These are phyloP conservation scores for Aporophyla lueneburgensis DNA, from an alignment of 2,888 invertebrate genomes.

Conservation along the genomic window DNA sequence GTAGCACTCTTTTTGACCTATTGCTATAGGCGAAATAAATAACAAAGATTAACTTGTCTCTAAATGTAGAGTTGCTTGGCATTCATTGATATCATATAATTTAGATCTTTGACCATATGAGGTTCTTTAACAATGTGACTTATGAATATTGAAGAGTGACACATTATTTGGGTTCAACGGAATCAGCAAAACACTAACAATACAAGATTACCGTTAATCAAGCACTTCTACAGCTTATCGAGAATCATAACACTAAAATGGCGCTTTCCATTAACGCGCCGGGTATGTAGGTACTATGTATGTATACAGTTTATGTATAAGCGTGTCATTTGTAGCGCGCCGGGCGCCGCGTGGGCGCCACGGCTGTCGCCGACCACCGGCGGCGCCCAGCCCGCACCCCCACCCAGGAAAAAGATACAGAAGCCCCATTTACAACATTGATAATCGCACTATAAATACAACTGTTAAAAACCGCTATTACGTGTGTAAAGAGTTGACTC, in stretches of 20 bases:
- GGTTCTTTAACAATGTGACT: neutral
- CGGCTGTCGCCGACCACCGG: conserved; percentile 65
- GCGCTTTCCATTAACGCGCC: conserved; percentile 48
- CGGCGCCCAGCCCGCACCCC: conserved; percentile 63
- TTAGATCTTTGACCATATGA: neutral
- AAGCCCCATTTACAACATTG: conserved; percentile 42
- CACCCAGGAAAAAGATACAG: conserved; percentile 28
- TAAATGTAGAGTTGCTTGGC: neutral
- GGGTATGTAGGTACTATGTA: conserved; percentile 27
- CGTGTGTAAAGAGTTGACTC: neutral
- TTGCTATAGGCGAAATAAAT: neutral
- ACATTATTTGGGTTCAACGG: neutral
- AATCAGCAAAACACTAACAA: conserved; percentile 25
- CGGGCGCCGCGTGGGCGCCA: conserved; percentile 74
- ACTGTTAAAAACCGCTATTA: neutral
- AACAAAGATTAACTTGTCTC: neutral
- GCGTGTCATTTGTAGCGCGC: conserved; percentile 71
- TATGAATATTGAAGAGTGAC: neutral
- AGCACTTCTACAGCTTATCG: conserved; percentile 40
- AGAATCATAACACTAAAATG: conserved; percentile 52
- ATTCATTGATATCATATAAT: neutral
- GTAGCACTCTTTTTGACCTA: neutral
- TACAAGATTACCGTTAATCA: conserved; percentile 17
- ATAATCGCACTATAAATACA: conserved; percentile 11
- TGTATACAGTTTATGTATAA: conserved; percentile 43